Conservation (phyloP, 1,140 invertebrate species). For the Druon quercuslanigerum region DNA sequence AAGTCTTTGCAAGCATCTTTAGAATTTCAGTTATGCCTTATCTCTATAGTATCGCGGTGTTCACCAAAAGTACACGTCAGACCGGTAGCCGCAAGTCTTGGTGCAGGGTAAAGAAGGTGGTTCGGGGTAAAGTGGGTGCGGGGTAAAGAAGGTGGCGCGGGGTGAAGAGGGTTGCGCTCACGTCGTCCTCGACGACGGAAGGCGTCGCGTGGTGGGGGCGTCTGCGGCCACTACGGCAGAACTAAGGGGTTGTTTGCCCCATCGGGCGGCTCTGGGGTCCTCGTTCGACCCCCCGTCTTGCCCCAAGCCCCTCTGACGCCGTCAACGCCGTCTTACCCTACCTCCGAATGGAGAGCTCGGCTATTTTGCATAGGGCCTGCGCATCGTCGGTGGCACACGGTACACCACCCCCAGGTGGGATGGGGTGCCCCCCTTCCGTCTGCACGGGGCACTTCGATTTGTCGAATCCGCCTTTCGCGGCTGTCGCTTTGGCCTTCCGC, state of each 20-base stretch:
- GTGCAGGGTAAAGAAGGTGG: not conserved
- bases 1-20: no score
- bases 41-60: constrained; percentile 18
- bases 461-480: constrained; percentile 68
- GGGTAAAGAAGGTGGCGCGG: constrained; percentile 30
- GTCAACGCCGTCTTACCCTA: constrained; percentile 53
- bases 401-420: constrained; percentile 39
- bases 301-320: constrained; percentile 52
- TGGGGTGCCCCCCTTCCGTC: constrained; percentile 37
- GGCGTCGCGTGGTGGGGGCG: constrained; percentile 71
- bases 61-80: constrained; percentile 40
- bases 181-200: constrained; percentile 59
- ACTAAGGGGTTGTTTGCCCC: constrained; percentile 75
- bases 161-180: constrained; percentile 57
- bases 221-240: constrained; percentile 73
- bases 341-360: constrained; percentile 45
- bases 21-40: no score
- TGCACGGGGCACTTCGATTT: constrained; percentile 66
- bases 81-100: constrained; percentile 21
- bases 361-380: constrained; percentile 75
- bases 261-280: constrained; percentile 64
- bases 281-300: constrained; percentile 51
- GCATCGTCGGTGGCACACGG: constrained; percentile 62
- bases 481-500: constrained; percentile 49
- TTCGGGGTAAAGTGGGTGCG: constrained; percentile 40